Evolutionary conservation across 2,113 vertebrate species (phyloP).

Genomic region (Amphilophus citrinellus): DNA sequence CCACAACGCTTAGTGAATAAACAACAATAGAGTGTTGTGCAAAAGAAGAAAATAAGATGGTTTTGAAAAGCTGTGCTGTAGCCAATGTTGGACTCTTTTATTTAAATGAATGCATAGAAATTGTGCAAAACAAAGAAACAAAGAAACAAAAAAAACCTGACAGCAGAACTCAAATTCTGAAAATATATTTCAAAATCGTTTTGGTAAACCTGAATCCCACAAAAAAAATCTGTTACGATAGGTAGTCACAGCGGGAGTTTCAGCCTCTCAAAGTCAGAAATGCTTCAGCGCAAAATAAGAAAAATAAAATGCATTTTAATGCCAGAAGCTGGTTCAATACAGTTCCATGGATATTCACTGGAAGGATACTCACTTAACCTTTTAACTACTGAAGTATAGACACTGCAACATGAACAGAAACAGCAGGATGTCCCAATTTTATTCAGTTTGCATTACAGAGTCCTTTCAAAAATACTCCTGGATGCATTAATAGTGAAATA

Average conservation of each 20-base stretch:
- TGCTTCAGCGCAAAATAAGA: neutral
- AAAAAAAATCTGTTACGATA: neutral
- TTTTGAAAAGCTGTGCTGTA: neutral
- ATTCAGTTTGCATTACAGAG: neutral
- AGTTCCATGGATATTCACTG: neutral
- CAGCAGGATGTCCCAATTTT: neutral
- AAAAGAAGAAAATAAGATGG: neutral
- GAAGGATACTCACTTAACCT: neutral
- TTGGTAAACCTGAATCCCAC: constrained; percentile 17
- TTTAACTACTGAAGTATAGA: constrained; percentile 12
- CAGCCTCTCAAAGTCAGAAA: neutral
- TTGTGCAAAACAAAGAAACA: neutral
- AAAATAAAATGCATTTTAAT: neutral
- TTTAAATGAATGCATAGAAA: constrained; percentile 6
- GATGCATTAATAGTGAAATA: constrained; percentile 1
- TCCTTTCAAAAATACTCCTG: neutral
- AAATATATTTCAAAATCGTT: constrained; percentile 35
- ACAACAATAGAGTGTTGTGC: neutral
- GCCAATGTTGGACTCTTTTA: neutral
- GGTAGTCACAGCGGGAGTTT: neutral
- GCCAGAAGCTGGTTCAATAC: neutral
- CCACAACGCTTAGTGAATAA: neutral
- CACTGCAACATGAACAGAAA: constrained; percentile 8
- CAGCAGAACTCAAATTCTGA: constrained; percentile 9
- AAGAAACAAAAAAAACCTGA: neutral